Percentiles rank a stretch among this genome's conserved stretches.
phyloP scores from a whole-genome alignment of 2,113 vertebrate species.

The Odocoileus hemionus region DNA sequence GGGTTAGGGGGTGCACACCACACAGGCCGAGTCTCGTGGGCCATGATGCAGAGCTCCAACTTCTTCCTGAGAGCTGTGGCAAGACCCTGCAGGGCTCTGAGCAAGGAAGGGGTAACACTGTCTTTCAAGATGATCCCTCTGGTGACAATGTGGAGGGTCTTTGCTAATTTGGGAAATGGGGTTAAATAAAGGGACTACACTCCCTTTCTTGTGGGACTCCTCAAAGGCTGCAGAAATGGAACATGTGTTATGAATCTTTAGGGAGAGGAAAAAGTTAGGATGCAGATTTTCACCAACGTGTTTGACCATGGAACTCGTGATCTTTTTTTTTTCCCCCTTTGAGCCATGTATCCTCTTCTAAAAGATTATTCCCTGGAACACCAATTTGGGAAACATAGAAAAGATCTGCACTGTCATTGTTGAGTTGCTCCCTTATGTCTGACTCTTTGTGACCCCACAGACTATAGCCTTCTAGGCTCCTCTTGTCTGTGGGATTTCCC shows the following conservation, averaged over 20 bases:
- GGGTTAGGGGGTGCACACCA: rapidly evolving
- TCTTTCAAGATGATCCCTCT: not conserved
- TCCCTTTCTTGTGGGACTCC: not conserved
- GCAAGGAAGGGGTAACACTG: not conserved
- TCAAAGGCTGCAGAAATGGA: not conserved
- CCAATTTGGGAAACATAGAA: not conserved
- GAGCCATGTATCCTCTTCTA: not conserved
- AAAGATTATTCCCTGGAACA: not conserved
- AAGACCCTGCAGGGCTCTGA: not conserved
- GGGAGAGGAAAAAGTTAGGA: not conserved
- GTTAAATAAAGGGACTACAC: not conserved
- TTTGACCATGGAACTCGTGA: not conserved
- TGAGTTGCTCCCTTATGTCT: not conserved
- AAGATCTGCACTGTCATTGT: not conserved
- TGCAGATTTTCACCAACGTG: not conserved
- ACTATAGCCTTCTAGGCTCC: not conserved
- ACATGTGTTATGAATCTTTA: not conserved
- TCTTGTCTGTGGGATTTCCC: not conserved
- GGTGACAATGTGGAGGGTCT: not conserved
- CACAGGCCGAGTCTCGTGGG: rapidly evolving
- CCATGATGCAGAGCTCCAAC: too few species aligned
- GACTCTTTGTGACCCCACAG: not conserved
- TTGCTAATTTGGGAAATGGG: not conserved
- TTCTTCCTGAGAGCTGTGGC: not conserved
- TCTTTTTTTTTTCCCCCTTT: not conserved